Evolutionary conservation across 53 echinoderm and acorn worm genomes (phyloP).

Genomic region (Echinarachnius parma): DNA sequence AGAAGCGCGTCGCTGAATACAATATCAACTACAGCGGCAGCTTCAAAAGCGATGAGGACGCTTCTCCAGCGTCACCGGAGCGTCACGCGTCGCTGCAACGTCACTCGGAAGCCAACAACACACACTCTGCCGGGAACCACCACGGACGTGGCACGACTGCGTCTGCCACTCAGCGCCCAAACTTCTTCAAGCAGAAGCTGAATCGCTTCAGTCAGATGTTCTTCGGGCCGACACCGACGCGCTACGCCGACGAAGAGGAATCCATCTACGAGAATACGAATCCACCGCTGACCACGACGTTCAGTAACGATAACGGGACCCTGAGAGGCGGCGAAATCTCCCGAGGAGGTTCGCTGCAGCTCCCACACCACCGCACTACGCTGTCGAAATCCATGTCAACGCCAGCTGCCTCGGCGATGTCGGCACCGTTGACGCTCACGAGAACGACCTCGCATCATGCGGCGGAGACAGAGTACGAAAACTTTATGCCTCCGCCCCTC

Average conservation of each 20-base stretch:
- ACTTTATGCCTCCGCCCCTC: conserved; percentile 13
- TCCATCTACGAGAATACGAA: conserved; percentile 40
- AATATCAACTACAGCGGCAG: conserved; percentile 42
- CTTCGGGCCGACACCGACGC: conserved; percentile 9
- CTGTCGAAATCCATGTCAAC: conserved; percentile 3
- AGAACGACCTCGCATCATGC: neutral
- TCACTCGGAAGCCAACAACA: conserved; percentile 1
- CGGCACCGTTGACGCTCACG: conserved; percentile 11
- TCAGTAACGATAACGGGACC: neutral
- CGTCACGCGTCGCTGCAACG: conserved; percentile 1
- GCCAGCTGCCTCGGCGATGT: conserved; percentile 1
- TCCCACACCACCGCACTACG: conserved; percentile 24
- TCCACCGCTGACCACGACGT: conserved; percentile 7
- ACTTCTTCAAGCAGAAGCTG: conserved; percentile 29
- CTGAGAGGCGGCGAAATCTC: neutral
- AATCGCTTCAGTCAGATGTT: conserved; percentile 34
- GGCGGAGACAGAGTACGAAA: conserved; percentile 26
- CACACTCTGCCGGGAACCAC: conserved; percentile 6
- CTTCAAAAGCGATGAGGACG: conserved; percentile 26
- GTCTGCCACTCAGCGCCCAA: conserved; percentile 20
- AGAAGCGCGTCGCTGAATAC: conserved; percentile 5
- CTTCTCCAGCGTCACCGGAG: neutral
- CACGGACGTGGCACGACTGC: conserved; percentile 9
- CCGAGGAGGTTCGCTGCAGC: conserved; percentile 26
- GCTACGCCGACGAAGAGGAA: conserved; percentile 30